Conservation (phyloP, 2,113 vertebrate genomes). For the Rhinoptilus africanus region DNA sequence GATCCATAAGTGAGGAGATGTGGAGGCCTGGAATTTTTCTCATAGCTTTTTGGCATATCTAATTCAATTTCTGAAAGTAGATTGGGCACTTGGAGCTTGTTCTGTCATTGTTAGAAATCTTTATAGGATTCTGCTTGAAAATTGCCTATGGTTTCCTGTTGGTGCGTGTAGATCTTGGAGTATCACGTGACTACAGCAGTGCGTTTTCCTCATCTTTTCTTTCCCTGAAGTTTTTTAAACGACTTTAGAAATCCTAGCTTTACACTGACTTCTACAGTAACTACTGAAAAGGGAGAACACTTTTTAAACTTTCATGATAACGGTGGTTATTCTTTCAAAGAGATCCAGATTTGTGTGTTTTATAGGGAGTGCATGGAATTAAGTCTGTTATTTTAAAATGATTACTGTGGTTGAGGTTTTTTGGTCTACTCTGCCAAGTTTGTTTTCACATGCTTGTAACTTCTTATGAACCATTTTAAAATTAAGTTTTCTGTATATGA, state of each 20-base stretch:
- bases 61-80: background rate
- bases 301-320: background rate
- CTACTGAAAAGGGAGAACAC: background rate
- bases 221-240: background rate
- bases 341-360: background rate
- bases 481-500: background rate
- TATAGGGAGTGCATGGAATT: background rate
- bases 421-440: background rate
- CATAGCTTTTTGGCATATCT: background rate
- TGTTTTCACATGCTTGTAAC: background rate
- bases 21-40: background rate
- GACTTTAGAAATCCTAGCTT: background rate
- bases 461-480: background rate
- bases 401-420: background rate
- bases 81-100: background rate
- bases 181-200: background rate
- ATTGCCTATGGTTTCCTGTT: background rate
- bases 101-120: background rate
- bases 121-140: background rate
- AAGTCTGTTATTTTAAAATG: background rate
- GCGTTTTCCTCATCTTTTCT: background rate
- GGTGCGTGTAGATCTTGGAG: background rate
- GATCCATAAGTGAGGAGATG: background rate
- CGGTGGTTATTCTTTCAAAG: background rate
- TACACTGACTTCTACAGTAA: background rate